Conservation (phyloP, 2,888 invertebrate species). For the Yponomeuta evonymella region DNA sequence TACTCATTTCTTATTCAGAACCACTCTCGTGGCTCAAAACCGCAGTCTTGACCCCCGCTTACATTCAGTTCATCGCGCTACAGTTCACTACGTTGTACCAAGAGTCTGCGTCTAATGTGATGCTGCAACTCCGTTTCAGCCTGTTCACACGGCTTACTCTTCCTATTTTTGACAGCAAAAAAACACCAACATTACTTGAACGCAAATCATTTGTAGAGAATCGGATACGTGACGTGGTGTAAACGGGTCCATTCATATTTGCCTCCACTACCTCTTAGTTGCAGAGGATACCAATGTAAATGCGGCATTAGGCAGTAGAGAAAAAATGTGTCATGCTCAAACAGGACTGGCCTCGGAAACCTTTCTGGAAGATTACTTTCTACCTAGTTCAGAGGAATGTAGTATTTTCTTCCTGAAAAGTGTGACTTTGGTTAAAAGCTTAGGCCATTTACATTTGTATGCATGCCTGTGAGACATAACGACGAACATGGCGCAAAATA, state of each 20-base stretch:
- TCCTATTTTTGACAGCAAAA: neutral
- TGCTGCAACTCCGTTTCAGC: neutral
- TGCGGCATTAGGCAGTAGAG: neutral
- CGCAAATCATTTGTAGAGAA: neutral
- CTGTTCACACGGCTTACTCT: too few relatives aligned
- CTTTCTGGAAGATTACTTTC: constrained; percentile 45
- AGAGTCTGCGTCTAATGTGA: neutral
- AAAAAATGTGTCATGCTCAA: constrained; percentile 35
- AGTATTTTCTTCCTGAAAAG: neutral
- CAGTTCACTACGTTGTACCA: neutral
- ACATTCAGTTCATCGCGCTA: neutral
- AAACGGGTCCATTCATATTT: neutral
- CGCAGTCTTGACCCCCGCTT: neutral
- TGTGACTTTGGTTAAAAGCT: neutral
- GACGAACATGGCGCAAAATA: too few relatives aligned
- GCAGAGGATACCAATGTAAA: neutral
- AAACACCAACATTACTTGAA: neutral
- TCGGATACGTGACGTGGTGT: neutral
- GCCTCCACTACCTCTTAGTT: neutral
- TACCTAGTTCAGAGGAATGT: neutral
- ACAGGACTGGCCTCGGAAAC: constrained; percentile 24
- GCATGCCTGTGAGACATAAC: too few relatives aligned
- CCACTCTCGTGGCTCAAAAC: constrained; percentile 8
- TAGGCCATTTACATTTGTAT: too few relatives aligned
- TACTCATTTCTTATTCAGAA: constrained; percentile 10